phyloP scores from a whole-genome alignment of 2,113 vertebrate species.

The Poicephalus gulielmi region DNA sequence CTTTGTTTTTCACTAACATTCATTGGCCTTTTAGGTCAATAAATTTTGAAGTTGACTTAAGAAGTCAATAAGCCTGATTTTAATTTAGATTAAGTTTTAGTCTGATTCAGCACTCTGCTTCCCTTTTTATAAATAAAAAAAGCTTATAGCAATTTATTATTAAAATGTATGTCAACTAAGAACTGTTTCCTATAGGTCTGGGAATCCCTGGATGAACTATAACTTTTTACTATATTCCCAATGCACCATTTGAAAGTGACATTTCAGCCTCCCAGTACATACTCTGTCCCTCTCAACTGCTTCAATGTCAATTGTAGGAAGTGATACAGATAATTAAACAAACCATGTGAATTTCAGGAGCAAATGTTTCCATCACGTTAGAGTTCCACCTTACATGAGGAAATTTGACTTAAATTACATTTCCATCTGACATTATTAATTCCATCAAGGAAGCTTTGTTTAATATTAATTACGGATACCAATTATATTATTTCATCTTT shows the following conservation, averaged over 20 bases:
- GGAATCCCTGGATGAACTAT: not conserved
- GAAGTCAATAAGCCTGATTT: slow-evolving; percentile 75
- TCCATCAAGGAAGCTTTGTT: slow-evolving; percentile 73
- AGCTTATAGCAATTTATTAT: slow-evolving; percentile 40
- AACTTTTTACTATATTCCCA: slow-evolving; percentile 17
- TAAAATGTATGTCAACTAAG: slow-evolving; percentile 49
- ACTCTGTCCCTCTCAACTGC: slow-evolving; percentile 47
- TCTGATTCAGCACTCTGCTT: slow-evolving; percentile 64
- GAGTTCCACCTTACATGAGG: slow-evolving; percentile 72
- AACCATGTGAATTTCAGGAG: slow-evolving; percentile 67
- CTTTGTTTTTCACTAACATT: slow-evolving; percentile 72
- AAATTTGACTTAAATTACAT: slow-evolving; percentile 76
- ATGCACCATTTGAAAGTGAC: slow-evolving; percentile 39
- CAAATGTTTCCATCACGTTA: slow-evolving; percentile 67
- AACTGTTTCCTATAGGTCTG: slow-evolving; percentile 18
- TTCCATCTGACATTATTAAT: slow-evolving; percentile 75
- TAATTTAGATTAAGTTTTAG: slow-evolving; percentile 71
- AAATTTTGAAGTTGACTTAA: slow-evolving; percentile 75
- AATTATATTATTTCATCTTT: slow-evolving; percentile 75
- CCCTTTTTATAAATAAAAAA: slow-evolving; percentile 35
- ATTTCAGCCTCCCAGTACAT: slow-evolving; percentile 11
- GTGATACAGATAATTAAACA: slow-evolving; percentile 73
- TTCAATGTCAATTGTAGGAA: slow-evolving; percentile 52
- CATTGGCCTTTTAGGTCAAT: slow-evolving; percentile 75
- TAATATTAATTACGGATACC: slow-evolving; percentile 74